A percentile compares a stretch with the other conserved stretches of the same genome.
Conservation (phyloP, 2,797 vertebrate species). For the Hippocampus kuda region DNA sequence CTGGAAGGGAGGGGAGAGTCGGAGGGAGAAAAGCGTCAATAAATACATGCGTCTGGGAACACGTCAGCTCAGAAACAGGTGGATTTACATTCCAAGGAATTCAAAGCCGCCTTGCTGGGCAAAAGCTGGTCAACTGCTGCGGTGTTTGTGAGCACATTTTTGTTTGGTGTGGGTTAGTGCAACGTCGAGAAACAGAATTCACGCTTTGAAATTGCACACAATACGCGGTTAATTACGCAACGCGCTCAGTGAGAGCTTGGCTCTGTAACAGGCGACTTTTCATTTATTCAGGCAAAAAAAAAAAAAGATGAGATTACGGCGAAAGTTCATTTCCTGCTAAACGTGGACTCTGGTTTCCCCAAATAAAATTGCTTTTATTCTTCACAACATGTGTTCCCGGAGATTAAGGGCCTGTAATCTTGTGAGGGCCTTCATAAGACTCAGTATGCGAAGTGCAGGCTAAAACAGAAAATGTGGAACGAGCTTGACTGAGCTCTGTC, state of each 20-base stretch:
- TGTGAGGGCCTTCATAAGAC: conserved; percentile 65
- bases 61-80: conserved; percentile 59
- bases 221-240: conserved; percentile 52
- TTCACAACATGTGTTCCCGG: conserved; percentile 79
- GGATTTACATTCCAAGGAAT: conserved; percentile 62
- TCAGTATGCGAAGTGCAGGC: conserved; percentile 61
- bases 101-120: conserved; percentile 50
- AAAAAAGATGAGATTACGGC: conserved; percentile 61
- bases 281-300: conserved; percentile 43
- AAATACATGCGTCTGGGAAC: conserved; percentile 51
- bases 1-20: conserved; percentile 15
- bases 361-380: conserved; percentile 89
- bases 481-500: conserved; percentile 55
- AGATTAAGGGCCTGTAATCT: conserved; percentile 83
- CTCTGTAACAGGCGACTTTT: conserved; percentile 59
- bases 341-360: conserved; percentile 73
- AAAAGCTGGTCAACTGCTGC: conserved; percentile 47
- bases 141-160: conserved; percentile 40
- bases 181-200: conserved; percentile 18
- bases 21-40: conserved; percentile 32
- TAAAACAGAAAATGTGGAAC: conserved; percentile 66
- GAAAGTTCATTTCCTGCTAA: conserved; percentile 77
- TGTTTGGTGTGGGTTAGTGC: conserved; percentile 6
- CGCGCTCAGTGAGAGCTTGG: conserved; percentile 30
- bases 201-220: conserved; percentile 42